Base-by-base conservation (phyloP, 2,888 invertebrate species). In the Pheosia tremula region DNA sequence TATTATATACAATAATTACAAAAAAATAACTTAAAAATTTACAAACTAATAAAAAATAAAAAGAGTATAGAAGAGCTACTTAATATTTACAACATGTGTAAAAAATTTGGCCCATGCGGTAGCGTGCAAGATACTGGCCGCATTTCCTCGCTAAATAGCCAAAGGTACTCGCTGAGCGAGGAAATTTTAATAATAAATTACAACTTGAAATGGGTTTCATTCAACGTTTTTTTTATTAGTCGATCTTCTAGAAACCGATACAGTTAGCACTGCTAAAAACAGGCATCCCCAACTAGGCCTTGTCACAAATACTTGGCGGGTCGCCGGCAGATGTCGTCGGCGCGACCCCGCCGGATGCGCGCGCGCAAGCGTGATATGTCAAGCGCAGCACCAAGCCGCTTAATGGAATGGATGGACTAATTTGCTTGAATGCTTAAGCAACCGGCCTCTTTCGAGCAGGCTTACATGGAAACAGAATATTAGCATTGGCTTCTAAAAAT, bases 281-380 rank as follows among this genome's bases (percentile, higher is more conserved):
- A 50, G 10, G 49, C 43, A 24, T 11, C 43, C 11, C 52, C 37
- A 59, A 13, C 39, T 69, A 79, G 83, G 80, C 84, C 88, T 87
- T 83, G 88, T 86, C 80, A 86, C 84, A 81, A 80, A 88, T 88
- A 82, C 78, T 69, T 66, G 45, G 67, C 70, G 67, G 74, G 81
- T 72, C 78, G 71, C 66, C 76, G 71, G 67, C 76, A 81, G 79
- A 77, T 80, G 81, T 72, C 78, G 73, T 68, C 71, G 62, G 1
- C 59, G 64, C 76, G 82, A 83, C 80, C 81, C 78, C 80, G 69
- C 61, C 69, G 78, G 86, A 85, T 85, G 84, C 72, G 76, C 67
- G 74, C 71, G 71, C 70, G 61, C 47, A 69, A 78, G 80, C 89
- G 90, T 90, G 90, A 90, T 88, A 90, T 90, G 89, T 80, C 89